phyloP scores from a whole-genome alignment of 2,797 vertebrate species.

The Nannoperca obscura region DNA sequence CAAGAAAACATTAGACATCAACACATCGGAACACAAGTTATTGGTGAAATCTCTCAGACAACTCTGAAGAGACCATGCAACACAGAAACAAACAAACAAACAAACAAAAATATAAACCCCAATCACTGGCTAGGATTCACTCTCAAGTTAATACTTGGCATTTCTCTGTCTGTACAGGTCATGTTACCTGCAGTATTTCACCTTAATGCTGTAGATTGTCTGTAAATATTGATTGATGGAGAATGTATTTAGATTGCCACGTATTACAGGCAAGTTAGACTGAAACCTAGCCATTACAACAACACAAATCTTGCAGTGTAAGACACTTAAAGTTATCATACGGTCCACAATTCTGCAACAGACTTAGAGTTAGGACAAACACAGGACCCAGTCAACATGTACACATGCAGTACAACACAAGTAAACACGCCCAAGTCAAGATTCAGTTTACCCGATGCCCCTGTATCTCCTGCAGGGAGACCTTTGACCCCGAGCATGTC shows the following conservation, averaged over 20 bases:
- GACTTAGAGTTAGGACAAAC: slow-evolving; percentile 23
- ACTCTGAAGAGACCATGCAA: slow-evolving; percentile 30
- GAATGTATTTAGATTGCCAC: not conserved
- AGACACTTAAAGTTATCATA: not conserved
- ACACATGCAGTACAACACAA: slow-evolving; percentile 51
- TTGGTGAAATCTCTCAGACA: slow-evolving; percentile 3
- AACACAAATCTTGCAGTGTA: not conserved
- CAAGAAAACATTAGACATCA: slow-evolving; percentile 12
- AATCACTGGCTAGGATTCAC: slow-evolving; percentile 34
- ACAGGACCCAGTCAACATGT: slow-evolving; percentile 20
- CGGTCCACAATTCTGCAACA: not conserved
- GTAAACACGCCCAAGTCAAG: slow-evolving; percentile 27
- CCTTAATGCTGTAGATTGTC: not conserved
- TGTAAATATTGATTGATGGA: not conserved
- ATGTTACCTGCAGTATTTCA: not conserved
- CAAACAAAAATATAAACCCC: not conserved
- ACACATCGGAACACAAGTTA: slow-evolving; percentile 3
- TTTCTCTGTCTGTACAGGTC: not conserved
- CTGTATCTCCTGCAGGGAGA: slow-evolving; percentile 48
- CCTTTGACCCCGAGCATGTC: slow-evolving; percentile 44
- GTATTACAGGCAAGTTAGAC: slow-evolving; percentile 10
- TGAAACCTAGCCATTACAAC: slow-evolving; percentile 43
- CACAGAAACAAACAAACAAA: slow-evolving; percentile 29
- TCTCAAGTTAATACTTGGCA: not conserved
- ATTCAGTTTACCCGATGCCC: slow-evolving; percentile 65